A percentile compares a stretch with the other conserved stretches of the same genome.
Evolutionary conservation across 1,140 invertebrate species (phyloP).

Genomic region (Atta colombica): DNA sequence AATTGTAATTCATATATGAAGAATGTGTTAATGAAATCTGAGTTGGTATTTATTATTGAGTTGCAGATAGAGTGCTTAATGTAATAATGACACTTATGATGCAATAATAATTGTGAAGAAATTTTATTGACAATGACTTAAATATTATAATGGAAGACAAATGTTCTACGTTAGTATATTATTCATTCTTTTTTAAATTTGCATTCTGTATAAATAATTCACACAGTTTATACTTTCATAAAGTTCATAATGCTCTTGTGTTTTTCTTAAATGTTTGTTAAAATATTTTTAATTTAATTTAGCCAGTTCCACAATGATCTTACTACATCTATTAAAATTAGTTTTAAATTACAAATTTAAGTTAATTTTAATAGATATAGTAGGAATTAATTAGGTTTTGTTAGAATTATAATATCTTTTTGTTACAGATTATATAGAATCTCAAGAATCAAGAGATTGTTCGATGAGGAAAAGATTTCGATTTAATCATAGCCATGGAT

Average conservation of each 20-base stretch:
- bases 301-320: not conserved
- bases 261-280: not conserved
- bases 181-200: not conserved
- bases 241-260: not conserved
- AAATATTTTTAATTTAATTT: not conserved
- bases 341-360: too few relatives aligned
- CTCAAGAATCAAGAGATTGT: not conserved
- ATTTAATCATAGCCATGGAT: constrained; percentile 66
- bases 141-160: not conserved
- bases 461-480: constrained; percentile 32
- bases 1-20: constrained; percentile 7
- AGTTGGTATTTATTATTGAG: not conserved
- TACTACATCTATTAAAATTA: not conserved
- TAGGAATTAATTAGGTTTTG: too few relatives aligned
- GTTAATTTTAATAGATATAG: too few relatives aligned
- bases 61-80: not conserved
- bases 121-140: not conserved
- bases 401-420: not conserved
- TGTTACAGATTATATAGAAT: not conserved
- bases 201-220: not conserved
- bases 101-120: not conserved
- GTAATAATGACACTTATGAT: constrained; percentile 32
- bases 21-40: not conserved
- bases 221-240: not conserved
- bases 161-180: not conserved